Base-by-base conservation (phyloP, 2,113 vertebrate genomes). In the Setophaga kirtlandii region DNA sequence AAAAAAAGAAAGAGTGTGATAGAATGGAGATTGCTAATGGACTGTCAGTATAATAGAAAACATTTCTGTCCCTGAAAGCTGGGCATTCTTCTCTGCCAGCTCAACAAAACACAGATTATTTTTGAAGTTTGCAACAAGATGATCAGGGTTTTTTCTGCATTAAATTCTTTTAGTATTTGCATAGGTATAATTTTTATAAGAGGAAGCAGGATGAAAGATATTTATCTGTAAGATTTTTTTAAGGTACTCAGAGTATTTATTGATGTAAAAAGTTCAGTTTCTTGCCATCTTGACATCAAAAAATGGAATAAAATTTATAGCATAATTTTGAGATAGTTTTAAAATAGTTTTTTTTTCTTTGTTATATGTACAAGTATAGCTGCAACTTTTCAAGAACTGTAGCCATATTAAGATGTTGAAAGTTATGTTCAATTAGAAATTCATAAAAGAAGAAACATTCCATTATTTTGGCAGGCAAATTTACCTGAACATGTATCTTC, bases 401-500 rank as follows among this genome's bases (percentile, higher is more conserved):
- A 92, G 91, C 77, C 4, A 49, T 9, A 28, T 91, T 87, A 95
- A 95, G 82, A 58, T 94, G 53, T n/a, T 79, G 88, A 94, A 96
- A 96, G 93, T 96, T 90, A 71, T 49, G 77, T 81, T 95, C 59
- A 96, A 50, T 91, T 96, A 97, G 71, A 89, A 90, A 81, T 92
- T 70, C 53, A 82, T 97, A 94, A 89, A 92, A 47, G 73, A 84
- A 82, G 60, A 92, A 90, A 39, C 35, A 90, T 85, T 96, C 91
- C 87, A 97, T 76, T 97, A 68, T 89, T 97, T 94, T 92, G 65
- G 80, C 88, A 80, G 93, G 63, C 52, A 95, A 64, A 25, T 90
- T 87, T 96, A 89, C 75, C 68, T 58, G 63, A 96, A 95, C 96
- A 5, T 95, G 96, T 92, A 91, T 23, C 67, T 97, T 97, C 97